Percentiles rank a stretch among this genome's conserved stretches.
These are phyloP conservation scores for Salarias fasciatus DNA, from an alignment of 2,797 vertebrate species.

Conservation along the genomic window DNA sequence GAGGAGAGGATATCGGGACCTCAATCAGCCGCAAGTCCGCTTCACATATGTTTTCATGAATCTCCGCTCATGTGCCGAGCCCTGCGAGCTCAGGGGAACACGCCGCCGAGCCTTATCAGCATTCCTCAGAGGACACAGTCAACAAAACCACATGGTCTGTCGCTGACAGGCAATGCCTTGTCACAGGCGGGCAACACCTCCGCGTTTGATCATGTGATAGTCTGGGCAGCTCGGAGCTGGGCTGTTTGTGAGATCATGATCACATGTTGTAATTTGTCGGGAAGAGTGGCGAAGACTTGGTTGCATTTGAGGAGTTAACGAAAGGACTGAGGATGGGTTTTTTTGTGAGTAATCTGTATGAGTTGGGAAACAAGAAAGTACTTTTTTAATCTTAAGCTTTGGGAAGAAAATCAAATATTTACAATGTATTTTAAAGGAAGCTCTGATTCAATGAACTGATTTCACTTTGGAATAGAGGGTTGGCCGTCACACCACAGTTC, in stretches of 20 bases:
- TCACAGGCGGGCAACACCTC: slow-evolving; percentile 58
- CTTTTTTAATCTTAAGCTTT: no score
- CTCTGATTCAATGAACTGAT: no score
- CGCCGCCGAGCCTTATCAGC: slow-evolving; percentile 68
- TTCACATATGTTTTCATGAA: slow-evolving; percentile 78
- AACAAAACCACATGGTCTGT: slow-evolving; percentile 66
- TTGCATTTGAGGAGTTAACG: slow-evolving; percentile 24
- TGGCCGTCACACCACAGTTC: no score
- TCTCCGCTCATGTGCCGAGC: slow-evolving; percentile 60
- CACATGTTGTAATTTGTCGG: slow-evolving; percentile 56
- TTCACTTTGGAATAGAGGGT: no score
- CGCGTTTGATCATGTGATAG: slow-evolving; percentile 58
- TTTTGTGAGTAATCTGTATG: not conserved
- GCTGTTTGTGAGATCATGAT: slow-evolving; percentile 47
- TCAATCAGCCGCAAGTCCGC: slow-evolving; percentile 73
- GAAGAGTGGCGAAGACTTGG: slow-evolving; percentile 41
- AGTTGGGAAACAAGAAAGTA: no score
- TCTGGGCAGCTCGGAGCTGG: slow-evolving; percentile 9
- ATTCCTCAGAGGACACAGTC: slow-evolving; percentile 63
- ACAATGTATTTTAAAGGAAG: no score
- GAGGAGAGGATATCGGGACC: slow-evolving; percentile 73
- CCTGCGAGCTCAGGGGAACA: slow-evolving; percentile 50
- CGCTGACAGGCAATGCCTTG: slow-evolving; percentile 51
- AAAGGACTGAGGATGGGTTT: not conserved
- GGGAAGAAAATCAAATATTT: no score